Base-by-base conservation (phyloP, 2,797 vertebrate genomes). In the Pelobates cultripes region DNA sequence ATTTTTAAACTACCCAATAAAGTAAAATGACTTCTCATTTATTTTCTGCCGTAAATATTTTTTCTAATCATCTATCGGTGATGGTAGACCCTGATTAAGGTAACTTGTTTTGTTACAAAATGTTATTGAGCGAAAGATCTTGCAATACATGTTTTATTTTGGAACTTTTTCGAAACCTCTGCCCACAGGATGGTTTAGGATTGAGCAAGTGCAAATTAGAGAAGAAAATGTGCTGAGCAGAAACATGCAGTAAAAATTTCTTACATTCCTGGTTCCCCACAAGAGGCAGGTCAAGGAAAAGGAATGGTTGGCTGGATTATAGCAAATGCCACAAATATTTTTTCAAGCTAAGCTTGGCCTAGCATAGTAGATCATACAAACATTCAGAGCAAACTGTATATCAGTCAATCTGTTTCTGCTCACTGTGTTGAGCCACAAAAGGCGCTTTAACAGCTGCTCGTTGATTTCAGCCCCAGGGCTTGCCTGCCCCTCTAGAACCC, bases 291-390 rank as follows among this genome's bases (percentile, higher is more conserved):
- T 94, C 92, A 92, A 90, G 92, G 89, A 84, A 91, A 89, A 93
- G 90, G 88, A 94, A 93, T 88, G 86, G 91, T 88, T 86, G 86
- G 91, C 89, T 92, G 90, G 92, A 92, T 93, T 88, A 87, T 85
- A 90, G 88, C 80, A 82, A 93, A 96, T 95, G 92, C 96, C 94
- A 90, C 87, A 91, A 92, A 95, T 96, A 92, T 93, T 94, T 94
- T 82, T 91, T 87, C 86, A 74, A 91, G 87, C 74, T 78, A 79
- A 86, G 85, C 85, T 88, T 87, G 80, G 87, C 86, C 87, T 79
- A 85, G 71, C 73, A 78, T 81, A 87, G 91, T 87, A 89, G 86
- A 83, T 89, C 90, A 88, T 64, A 28, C 87, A 90, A 92, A 90
- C 74, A 86, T 90, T 87, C 82, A 89, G 78, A 86, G 88, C 84